Conservation (phyloP, 2,888 invertebrate species). For the Charanyca ferruginea region DNA sequence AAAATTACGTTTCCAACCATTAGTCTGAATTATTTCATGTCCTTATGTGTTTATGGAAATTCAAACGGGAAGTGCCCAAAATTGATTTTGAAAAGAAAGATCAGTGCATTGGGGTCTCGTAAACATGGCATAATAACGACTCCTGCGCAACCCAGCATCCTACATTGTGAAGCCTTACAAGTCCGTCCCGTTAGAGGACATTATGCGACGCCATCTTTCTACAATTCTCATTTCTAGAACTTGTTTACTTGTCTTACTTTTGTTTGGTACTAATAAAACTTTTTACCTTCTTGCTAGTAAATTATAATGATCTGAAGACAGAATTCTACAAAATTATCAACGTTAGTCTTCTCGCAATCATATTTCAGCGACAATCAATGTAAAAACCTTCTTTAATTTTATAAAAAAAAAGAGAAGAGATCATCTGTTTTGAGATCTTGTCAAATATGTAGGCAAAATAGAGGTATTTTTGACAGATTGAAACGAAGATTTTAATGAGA, state of each 20-base stretch:
- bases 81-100: slow-evolving; percentile 52
- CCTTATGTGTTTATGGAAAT: slow-evolving; percentile 51
- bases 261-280: slow-evolving; percentile 6
- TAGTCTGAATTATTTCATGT: slow-evolving; percentile 44
- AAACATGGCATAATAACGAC: slow-evolving; percentile 73
- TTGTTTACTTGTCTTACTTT: slow-evolving; percentile 40
- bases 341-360: too few species aligned
- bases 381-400: too few species aligned
- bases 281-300: background rate
- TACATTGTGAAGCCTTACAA: slow-evolving; percentile 72
- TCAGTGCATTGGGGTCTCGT: slow-evolving; percentile 51
- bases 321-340: too few species aligned
- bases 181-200: slow-evolving; percentile 72
- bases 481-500: too few species aligned
- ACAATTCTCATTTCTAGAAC: slow-evolving; percentile 46
- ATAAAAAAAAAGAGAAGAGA: too few species aligned
- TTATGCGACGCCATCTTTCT: slow-evolving; percentile 52
- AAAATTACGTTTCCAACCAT: slow-evolving; percentile 27
- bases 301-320: background rate
- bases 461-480: too few species aligned
- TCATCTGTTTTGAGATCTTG: too few species aligned
- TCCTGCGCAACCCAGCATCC: slow-evolving; percentile 68
- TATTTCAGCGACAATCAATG: too few species aligned
- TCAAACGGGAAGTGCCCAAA: slow-evolving; percentile 59
- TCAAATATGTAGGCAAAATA: too few species aligned